phyloP scores from a whole-genome alignment of 1,140 invertebrate genomes.

The Drosophila azteca region DNA sequence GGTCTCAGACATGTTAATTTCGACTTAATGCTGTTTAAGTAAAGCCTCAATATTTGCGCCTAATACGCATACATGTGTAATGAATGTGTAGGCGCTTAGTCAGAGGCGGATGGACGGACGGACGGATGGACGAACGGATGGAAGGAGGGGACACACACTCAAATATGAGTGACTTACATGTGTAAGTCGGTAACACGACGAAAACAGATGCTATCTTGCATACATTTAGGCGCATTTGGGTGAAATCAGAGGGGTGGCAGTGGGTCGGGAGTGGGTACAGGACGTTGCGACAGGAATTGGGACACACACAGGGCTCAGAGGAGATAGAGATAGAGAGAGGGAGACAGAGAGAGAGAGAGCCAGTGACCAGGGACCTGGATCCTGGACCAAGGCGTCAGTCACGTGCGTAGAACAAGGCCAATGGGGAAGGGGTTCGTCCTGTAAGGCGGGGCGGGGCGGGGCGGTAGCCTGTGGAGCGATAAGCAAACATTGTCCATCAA shows the following conservation, averaged over 20 bases:
- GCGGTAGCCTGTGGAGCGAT: slow-evolving; percentile 55
- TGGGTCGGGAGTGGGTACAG: slow-evolving; percentile 1
- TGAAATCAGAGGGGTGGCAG: no score
- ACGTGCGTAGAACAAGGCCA: slow-evolving; percentile 48
- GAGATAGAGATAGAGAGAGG: background rate
- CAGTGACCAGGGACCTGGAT: background rate
- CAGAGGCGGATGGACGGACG: slow-evolving; percentile 31
- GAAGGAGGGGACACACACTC: slow-evolving; percentile 6
- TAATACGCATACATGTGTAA: slow-evolving; percentile 80
- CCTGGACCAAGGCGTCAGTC: slow-evolving; percentile 59
- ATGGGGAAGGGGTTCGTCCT: background rate
- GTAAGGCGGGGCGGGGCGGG: background rate
- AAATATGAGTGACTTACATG: slow-evolving; percentile 79
- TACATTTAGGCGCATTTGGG: slow-evolving; percentile 64
- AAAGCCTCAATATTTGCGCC: slow-evolving; percentile 80
- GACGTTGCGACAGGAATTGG: slow-evolving; percentile 1
- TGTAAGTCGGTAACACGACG: slow-evolving; percentile 80
- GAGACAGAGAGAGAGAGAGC: background rate
- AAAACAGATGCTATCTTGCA: slow-evolving; percentile 81
- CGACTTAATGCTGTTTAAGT: slow-evolving; percentile 81
- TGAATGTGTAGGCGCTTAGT: slow-evolving; percentile 75
- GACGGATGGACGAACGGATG: background rate
- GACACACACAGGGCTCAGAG: background rate
- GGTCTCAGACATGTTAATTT: slow-evolving; percentile 79
- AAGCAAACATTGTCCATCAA: slow-evolving; percentile 81